phyloP scores from a whole-genome alignment of 2,888 invertebrate species.

The Lottia gigantea region DNA sequence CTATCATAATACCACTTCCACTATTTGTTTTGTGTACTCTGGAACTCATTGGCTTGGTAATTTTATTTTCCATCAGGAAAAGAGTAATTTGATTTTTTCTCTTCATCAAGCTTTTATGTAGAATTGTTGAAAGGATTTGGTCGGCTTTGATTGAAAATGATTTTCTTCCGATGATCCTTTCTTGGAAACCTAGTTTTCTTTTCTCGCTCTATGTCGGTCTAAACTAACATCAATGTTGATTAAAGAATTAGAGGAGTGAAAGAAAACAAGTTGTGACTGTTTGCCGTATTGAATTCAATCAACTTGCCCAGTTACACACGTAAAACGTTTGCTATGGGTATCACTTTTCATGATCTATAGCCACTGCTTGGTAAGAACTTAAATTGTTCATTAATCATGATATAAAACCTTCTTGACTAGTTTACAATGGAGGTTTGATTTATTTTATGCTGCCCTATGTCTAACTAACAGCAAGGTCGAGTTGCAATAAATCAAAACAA shows the following conservation, averaged over 20 bases:
- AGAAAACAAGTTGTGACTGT: slow-evolving; percentile 4
- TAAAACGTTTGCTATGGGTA: too few relatives aligned
- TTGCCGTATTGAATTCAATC: slow-evolving; percentile 5
- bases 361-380: too few relatives aligned
- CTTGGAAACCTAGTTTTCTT: slow-evolving; percentile 1
- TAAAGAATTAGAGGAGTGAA: neutral
- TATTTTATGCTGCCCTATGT: too few relatives aligned
- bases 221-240: slow-evolving; percentile 1
- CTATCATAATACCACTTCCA: too few relatives aligned
- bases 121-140: neutral
- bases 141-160: slow-evolving; percentile 2
- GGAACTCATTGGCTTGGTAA: neutral
- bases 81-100: slow-evolving; percentile 3
- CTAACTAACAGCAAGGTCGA: too few relatives aligned
- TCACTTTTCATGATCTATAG: too few relatives aligned
- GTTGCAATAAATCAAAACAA: too few relatives aligned
- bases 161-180: neutral
- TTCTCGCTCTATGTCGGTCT: neutral
- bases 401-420: too few relatives aligned
- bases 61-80: neutral
- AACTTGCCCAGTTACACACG: neutral
- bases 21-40: too few relatives aligned
- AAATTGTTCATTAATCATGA: too few relatives aligned
- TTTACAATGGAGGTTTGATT: too few relatives aligned
- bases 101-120: slow-evolving; percentile 1